phyloP scores from a whole-genome alignment of 2,113 vertebrate genomes.

The Pluvianellus socialis region DNA sequence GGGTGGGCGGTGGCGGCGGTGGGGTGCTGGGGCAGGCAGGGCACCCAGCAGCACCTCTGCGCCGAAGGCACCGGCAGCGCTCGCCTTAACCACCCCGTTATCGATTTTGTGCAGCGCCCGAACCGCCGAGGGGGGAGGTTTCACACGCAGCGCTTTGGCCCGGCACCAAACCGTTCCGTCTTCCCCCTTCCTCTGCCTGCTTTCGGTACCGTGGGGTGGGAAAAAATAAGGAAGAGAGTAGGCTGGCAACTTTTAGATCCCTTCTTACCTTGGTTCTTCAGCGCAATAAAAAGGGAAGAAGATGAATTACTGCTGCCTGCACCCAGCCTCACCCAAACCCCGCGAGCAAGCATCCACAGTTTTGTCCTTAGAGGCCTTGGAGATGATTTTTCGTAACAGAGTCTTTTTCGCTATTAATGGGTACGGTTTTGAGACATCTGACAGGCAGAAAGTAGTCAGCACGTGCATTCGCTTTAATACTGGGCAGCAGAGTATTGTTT shows the following conservation, averaged over 20 bases:
- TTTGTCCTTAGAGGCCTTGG: not conserved
- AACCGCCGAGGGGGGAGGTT: not conserved
- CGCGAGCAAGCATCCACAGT: not conserved
- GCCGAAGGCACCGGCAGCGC: not conserved
- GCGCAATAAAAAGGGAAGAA: not conserved
- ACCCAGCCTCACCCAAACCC: not conserved
- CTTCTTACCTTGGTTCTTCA: not conserved
- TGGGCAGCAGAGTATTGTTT: not conserved
- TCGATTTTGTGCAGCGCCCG: not conserved
- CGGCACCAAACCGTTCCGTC: not conserved
- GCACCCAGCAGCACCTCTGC: not conserved
- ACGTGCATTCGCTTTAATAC: not conserved
- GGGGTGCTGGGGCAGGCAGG: not conserved
- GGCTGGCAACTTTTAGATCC: not conserved
- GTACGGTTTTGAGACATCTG: not conserved
- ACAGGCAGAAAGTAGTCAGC: slow-evolving; percentile 6
- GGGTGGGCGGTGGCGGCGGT: not conserved
- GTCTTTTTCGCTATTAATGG: not conserved
- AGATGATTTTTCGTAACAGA: not conserved
- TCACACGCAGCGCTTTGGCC: not conserved
- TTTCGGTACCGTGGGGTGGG: not conserved
- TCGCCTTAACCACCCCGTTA: not conserved
- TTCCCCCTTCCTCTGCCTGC: not conserved
- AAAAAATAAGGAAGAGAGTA: not conserved
- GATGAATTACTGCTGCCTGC: not conserved